phyloP scores from a whole-genome alignment of 2,797 vertebrate genomes.

The Furcifer pardalis region DNA sequence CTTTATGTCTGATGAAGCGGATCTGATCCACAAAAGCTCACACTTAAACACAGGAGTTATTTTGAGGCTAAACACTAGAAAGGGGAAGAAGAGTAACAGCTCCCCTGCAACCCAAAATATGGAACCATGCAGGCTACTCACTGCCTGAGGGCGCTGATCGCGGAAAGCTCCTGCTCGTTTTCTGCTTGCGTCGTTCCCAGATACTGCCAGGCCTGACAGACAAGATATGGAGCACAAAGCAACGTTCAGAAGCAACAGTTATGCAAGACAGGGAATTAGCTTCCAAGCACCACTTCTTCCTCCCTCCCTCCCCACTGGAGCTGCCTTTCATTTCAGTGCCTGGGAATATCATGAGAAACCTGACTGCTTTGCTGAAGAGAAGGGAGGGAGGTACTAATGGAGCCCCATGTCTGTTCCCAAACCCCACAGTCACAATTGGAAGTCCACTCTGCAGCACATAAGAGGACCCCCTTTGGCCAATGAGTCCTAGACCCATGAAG shows the following conservation, averaged over 20 bases:
- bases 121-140: slow-evolving; percentile 66
- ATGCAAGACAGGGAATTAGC: fast-evolving
- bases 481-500: too few relatives aligned
- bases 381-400: background rate
- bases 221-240: background rate
- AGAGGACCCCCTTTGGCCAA: background rate
- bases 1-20: too few relatives aligned
- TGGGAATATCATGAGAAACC: background rate
- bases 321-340: background rate
- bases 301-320: background rate
- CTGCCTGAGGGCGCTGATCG: slow-evolving; percentile 97
- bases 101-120: background rate
- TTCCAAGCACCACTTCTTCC: too few relatives aligned
- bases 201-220: slow-evolving; percentile 93
- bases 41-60: too few relatives aligned
- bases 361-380: background rate
- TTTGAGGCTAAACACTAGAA: too few relatives aligned
- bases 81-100: too few relatives aligned
- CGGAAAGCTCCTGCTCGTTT: slow-evolving; percentile 96
- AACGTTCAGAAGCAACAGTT: background rate
- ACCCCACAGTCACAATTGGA: background rate
- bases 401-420: background rate
- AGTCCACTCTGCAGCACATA: background rate
- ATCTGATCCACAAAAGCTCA: too few relatives aligned
- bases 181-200: slow-evolving; percentile 97